These are phyloP conservation scores for Gallinago media DNA, from an alignment of 2,113 vertebrate genomes.

Conservation along the genomic window DNA sequence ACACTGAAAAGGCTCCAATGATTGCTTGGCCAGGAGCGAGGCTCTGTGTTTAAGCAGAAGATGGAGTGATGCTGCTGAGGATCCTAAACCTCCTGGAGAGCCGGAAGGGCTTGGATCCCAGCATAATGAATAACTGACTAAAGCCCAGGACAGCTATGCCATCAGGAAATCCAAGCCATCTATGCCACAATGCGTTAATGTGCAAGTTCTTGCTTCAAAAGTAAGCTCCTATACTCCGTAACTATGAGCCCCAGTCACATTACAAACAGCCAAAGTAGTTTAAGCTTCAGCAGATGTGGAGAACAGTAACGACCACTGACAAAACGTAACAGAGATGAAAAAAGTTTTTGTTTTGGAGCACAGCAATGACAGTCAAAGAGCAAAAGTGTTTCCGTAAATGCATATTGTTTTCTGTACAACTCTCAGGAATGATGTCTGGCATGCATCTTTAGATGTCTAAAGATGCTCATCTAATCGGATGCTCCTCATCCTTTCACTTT, in stretches of 20 bases:
- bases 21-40: fast-evolving
- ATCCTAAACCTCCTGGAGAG: not conserved
- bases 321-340: not conserved
- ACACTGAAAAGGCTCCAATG: not conserved
- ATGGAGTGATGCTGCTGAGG: not conserved
- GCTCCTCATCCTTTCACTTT: not conserved
- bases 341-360: not conserved
- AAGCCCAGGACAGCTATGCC: not conserved
- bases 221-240: not conserved
- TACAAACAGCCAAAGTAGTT: not conserved
- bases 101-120: not conserved
- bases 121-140: not conserved
- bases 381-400: not conserved
- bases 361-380: not conserved
- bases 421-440: not conserved
- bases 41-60: not conserved
- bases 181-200: not conserved
- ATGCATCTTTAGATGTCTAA: not conserved
- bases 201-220: not conserved
- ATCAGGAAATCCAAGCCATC: not conserved
- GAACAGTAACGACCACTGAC: not conserved
- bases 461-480: no score
- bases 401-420: not conserved
- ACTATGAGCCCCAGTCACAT: not conserved
- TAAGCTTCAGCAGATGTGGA: not conserved